phyloP scores from a whole-genome alignment of 2,888 invertebrate genomes.

The Drosophila mimica region DNA sequence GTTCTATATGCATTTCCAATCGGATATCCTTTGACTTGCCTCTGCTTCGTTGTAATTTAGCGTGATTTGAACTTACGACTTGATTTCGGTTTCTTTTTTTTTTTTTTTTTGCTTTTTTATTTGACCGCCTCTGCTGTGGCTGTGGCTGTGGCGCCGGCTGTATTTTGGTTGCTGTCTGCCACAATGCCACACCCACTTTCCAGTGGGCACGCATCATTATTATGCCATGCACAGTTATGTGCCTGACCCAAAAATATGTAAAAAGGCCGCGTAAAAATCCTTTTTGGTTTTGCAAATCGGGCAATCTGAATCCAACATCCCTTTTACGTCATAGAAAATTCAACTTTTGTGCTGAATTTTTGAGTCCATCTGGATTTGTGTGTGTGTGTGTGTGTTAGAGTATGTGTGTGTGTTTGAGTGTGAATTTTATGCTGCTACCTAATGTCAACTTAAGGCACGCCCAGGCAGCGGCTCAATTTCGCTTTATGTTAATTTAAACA shows the following conservation, averaged over 20 bases:
- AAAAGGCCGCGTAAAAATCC: slow-evolving; percentile 76
- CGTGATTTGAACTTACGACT: slow-evolving; percentile 53
- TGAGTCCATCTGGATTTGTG: slow-evolving; percentile 55
- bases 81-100: slow-evolving; percentile 31
- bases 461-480: slow-evolving; percentile 75
- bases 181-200: slow-evolving; percentile 33
- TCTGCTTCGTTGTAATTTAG: slow-evolving; percentile 31
- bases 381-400: slow-evolving; percentile 1
- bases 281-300: slow-evolving; percentile 64
- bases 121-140: slow-evolving; percentile 51
- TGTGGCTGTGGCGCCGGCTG: slow-evolving; percentile 36
- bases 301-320: slow-evolving; percentile 41
- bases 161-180: slow-evolving; percentile 4
- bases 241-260: slow-evolving; percentile 78
- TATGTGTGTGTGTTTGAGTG: slow-evolving; percentile 34
- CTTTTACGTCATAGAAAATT: slow-evolving; percentile 64
- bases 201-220: slow-evolving; percentile 69
- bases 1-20: slow-evolving; percentile 50
- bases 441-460: slow-evolving; percentile 71
- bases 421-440: slow-evolving; percentile 67
- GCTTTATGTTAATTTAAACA: slow-evolving; percentile 81
- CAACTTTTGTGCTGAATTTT: slow-evolving; percentile 77
- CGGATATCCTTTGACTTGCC: slow-evolving; percentile 67
- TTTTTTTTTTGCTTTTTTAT: slow-evolving; percentile 36
- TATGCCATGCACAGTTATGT: slow-evolving; percentile 81